These are phyloP conservation scores for Sebastes iracundus DNA, from an alignment of 2,797 vertebrate species.

Conservation along the genomic window DNA sequence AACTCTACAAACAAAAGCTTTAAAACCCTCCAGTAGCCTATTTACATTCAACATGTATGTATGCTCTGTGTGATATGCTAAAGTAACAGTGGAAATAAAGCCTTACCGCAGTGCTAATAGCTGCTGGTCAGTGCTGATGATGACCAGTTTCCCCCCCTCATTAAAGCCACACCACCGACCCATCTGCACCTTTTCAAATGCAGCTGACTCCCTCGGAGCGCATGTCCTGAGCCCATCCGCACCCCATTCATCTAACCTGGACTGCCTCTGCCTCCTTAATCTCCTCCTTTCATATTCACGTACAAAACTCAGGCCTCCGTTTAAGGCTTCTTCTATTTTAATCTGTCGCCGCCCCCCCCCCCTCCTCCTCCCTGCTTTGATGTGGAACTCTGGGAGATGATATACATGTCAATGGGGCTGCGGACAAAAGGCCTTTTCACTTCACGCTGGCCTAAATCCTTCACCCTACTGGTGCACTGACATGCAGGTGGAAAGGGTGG, in stretches of 20 bases:
- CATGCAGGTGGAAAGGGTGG: constrained; percentile 72
- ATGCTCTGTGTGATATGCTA: not conserved
- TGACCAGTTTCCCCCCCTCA: not conserved
- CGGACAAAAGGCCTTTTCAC: constrained; percentile 83
- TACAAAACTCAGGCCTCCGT: constrained; percentile 46
- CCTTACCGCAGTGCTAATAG: not conserved
- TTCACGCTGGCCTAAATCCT: constrained; percentile 63
- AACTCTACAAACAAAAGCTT: not conserved
- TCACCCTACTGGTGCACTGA: constrained; percentile 65
- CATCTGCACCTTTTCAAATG: constrained; percentile 72
- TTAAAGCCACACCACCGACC: constrained; percentile 24
- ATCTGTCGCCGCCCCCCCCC: constrained; percentile 6
- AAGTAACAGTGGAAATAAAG: not conserved
- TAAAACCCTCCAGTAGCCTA: not conserved
- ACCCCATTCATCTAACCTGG: constrained; percentile 65
- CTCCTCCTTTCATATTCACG: constrained; percentile 69
- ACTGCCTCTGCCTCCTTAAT: constrained; percentile 65
- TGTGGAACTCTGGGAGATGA: constrained; percentile 70
- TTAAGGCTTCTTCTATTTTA: constrained; percentile 56
- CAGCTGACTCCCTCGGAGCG: constrained; percentile 57
- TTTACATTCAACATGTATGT: not conserved
- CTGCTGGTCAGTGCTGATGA: constrained; percentile 26
- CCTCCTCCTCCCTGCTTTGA: constrained; percentile 51
- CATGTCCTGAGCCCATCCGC: constrained; percentile 47
- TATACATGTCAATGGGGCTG: constrained; percentile 83